phyloP scores from a whole-genome alignment of 2,797 vertebrate genomes.

The Luscinia megarhynchos region DNA sequence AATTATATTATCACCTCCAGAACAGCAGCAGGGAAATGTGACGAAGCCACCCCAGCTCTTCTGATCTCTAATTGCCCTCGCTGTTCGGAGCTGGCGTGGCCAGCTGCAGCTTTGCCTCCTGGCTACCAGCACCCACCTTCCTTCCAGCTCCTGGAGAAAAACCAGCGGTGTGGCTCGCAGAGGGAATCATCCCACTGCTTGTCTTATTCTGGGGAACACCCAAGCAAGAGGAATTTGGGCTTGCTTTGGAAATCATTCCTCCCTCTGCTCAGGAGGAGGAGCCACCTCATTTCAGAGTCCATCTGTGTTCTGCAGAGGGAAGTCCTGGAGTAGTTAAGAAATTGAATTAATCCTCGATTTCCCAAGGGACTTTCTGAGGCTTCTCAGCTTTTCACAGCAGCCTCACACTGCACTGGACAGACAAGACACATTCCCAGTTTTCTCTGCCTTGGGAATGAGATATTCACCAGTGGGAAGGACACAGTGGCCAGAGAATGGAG shows the following conservation, averaged over 20 bases:
- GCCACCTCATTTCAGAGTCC: constrained; percentile 8
- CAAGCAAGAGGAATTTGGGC: not conserved
- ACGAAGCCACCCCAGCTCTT: constrained; percentile 60
- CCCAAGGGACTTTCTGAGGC: not conserved
- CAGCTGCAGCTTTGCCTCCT: constrained; percentile 32
- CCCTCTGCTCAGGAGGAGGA: constrained; percentile 2
- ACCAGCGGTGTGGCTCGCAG: not conserved
- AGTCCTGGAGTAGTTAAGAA: not conserved
- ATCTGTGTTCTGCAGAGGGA: not conserved
- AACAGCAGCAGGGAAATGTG: constrained; percentile 70
- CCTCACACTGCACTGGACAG: not conserved
- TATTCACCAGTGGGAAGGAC: not conserved
- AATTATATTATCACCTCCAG: constrained; percentile 78
- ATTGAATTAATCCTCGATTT: constrained; percentile 17
- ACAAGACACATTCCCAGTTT: not conserved
- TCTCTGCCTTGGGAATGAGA: not conserved
- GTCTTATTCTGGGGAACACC: not conserved
- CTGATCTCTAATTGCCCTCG: constrained; percentile 61
- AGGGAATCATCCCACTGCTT: not conserved
- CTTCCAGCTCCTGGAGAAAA: not conserved
- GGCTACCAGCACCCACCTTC: constrained; percentile 34
- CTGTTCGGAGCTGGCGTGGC: not conserved
- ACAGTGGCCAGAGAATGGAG: not conserved
- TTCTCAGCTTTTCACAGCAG: constrained; percentile 21
- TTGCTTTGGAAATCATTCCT: constrained; percentile 14